Evolutionary conservation across 2,888 invertebrate genomes (phyloP).

Genomic region (Homarus gammarus): DNA sequence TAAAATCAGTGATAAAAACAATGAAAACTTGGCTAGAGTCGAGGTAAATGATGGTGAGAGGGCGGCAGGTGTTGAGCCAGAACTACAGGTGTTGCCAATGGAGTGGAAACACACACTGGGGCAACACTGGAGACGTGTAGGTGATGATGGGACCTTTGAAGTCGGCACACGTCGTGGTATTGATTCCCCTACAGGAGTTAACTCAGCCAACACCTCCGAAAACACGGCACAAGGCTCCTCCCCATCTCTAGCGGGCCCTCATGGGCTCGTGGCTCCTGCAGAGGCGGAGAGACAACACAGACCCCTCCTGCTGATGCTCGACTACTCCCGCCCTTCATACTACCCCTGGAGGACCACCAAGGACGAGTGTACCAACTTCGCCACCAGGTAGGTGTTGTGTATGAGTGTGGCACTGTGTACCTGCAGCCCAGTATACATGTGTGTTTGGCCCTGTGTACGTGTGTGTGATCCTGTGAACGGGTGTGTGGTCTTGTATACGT

Average conservation of each 20-base stretch:
- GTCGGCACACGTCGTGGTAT: not conserved
- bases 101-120: not conserved
- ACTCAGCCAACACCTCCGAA: not conserved
- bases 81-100: not conserved
- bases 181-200: not conserved
- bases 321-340: conserved; percentile 62
- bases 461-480: not conserved
- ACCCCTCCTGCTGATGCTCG: conserved; percentile 65
- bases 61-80: not conserved
- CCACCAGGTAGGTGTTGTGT: conserved; percentile 53
- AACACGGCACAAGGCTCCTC: not conserved
- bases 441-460: not conserved
- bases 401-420: not conserved
- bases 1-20: not conserved
- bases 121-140: not conserved
- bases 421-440: not conserved
- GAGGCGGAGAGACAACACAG: not conserved
- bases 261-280: not conserved
- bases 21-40: not conserved
- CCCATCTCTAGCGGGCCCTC: not conserved
- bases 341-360: conserved; percentile 62
- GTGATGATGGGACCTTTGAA: not conserved
- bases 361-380: conserved; percentile 68
- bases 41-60: not conserved
- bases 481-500: not conserved